Conservation (phyloP, 1,140 invertebrate genomes). For the Chironomus striatipennis region DNA sequence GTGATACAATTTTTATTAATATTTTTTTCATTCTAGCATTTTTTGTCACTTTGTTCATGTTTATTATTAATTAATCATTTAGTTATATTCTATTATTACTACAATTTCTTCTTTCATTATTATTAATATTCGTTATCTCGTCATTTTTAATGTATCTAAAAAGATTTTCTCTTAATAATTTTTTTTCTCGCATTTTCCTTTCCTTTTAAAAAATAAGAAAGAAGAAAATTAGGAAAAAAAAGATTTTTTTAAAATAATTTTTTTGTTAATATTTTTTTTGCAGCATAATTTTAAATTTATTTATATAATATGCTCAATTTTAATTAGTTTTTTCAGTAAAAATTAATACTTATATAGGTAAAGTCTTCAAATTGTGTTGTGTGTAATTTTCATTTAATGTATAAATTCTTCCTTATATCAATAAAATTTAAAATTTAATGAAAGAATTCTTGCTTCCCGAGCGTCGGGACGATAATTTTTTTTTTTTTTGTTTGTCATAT, state of each 20-base stretch:
- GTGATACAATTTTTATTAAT: conserved; percentile 1
- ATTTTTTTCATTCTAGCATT: conserved; percentile 1
- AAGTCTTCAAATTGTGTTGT: conserved; percentile 18
- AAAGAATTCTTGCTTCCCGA: no score
- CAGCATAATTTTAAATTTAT: background rate
- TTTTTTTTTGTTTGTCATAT: background rate
- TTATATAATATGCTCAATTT: background rate
- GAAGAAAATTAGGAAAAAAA: background rate
- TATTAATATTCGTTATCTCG: background rate
- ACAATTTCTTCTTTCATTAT: background rate
- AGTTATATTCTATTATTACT: conserved; percentile 7
- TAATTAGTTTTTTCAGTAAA: conserved; percentile 3
- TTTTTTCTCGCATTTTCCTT: background rate
- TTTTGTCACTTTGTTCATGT: conserved; percentile 2
- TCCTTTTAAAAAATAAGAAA: background rate
- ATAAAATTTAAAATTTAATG: no score
- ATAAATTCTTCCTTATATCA: background rate
- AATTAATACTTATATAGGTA: conserved; percentile 22
- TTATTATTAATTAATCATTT: conserved; percentile 12
- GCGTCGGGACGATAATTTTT: background rate
- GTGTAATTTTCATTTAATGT: background rate
- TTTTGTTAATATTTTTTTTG: background rate
- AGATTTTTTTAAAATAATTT: conserved; percentile 1
- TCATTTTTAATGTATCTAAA: conserved; percentile 10
- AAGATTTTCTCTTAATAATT: background rate